A percentile compares a stretch with the other conserved stretches of the same genome.
Conservation (phyloP, 2,888 invertebrate species). For the Drosophila putrida region DNA sequence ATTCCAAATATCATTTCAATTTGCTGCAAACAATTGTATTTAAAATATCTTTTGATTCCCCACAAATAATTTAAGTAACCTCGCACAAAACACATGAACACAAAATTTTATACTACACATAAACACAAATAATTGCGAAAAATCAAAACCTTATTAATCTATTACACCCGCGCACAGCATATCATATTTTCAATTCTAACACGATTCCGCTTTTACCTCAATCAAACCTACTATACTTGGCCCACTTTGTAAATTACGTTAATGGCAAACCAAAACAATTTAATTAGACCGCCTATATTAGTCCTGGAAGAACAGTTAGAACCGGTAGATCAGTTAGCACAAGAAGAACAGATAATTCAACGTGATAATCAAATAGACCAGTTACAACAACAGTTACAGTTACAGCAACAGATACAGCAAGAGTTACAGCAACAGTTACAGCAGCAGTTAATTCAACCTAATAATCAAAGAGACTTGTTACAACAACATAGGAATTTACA, state of each 20-base stretch:
- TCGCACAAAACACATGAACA: slow-evolving; percentile 1
- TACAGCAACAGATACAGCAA: neutral
- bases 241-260: no score
- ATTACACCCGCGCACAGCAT: no score
- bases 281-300: neutral
- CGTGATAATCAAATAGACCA: neutral
- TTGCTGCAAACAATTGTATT: neutral
- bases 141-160: neutral
- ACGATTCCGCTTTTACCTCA: no score
- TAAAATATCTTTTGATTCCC: neutral
- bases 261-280: neutral
- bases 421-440: neutral
- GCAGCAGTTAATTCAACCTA: neutral
- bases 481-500: neutral
- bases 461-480: no score
- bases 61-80: neutral
- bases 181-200: no score
- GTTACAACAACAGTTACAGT: neutral
- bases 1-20: neutral
- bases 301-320: neutral
- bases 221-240: no score
- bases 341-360: neutral
- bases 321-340: neutral
- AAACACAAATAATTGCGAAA: neutral
- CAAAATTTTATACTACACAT: neutral